Percentiles rank a stretch among this genome's conserved stretches.
These are phyloP conservation scores for Lemur catta DNA, from an alignment of 2,797 vertebrate genomes.

Conservation along the genomic window DNA sequence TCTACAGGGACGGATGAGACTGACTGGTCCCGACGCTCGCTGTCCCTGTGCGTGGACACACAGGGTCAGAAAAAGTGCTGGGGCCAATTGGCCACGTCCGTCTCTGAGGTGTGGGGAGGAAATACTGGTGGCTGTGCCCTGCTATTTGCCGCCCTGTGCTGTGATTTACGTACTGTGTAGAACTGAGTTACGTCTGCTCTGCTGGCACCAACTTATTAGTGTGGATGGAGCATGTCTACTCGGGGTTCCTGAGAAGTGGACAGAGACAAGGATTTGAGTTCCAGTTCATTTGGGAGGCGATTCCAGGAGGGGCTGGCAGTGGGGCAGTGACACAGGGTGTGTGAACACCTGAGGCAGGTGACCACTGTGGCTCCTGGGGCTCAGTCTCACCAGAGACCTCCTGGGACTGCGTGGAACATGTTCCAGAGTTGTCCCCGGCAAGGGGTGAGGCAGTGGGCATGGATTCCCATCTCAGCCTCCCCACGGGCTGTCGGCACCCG, in stretches of 20 bases:
- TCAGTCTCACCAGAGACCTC: background rate
- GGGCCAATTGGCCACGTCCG: background rate
- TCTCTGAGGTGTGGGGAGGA: background rate
- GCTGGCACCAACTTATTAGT: background rate
- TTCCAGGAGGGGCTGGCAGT: fast-evolving
- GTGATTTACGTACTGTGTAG: background rate
- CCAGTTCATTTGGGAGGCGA: background rate
- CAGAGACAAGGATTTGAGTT: background rate
- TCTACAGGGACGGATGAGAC: background rate
- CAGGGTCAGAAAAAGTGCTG: background rate
- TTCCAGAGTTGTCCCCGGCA: background rate
- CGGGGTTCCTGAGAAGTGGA: background rate
- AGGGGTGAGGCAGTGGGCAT: background rate
- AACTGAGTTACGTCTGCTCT: no score
- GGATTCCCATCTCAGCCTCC: background rate
- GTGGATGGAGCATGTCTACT: fast-evolving
- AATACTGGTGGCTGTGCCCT: fast-evolving
- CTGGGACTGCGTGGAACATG: background rate
- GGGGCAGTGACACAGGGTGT: background rate
- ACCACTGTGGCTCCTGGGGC: fast-evolving
- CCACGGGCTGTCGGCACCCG: fast-evolving
- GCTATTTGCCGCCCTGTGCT: background rate
- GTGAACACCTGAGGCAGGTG: fast-evolving
- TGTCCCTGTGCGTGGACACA: fast-evolving
- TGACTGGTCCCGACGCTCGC: fast-evolving